A percentile compares a stretch with the other conserved stretches of the same genome.
phyloP scores from a whole-genome alignment of 2,888 invertebrate species.

The Caenorhabditis sp. region DNA sequence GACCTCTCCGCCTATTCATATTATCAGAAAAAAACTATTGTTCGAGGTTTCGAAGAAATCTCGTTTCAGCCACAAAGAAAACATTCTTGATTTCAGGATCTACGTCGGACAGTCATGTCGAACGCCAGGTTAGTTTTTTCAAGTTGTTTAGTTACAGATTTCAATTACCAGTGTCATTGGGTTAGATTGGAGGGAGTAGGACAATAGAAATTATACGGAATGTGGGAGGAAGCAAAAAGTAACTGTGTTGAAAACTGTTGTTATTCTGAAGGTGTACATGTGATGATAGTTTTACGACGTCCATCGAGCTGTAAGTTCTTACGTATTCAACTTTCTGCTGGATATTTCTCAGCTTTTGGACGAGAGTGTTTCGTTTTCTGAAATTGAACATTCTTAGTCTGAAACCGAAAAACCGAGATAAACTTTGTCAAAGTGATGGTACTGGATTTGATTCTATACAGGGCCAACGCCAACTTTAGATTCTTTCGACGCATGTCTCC shows the following conservation, averaged over 20 bases:
- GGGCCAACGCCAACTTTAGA: no score
- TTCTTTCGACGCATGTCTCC: no score
- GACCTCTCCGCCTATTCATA: slow-evolving; percentile 6
- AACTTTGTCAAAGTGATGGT: no score
- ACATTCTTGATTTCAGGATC: slow-evolving; percentile 51
- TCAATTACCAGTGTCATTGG: slow-evolving; percentile 11
- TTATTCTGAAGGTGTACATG: no score
- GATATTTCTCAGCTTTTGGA: no score
- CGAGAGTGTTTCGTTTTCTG: no score
- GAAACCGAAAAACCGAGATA: no score
- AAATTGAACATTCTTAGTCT: no score
- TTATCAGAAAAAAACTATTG: slow-evolving; percentile 16
- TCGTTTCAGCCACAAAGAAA: slow-evolving; percentile 1
- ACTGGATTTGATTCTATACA: no score
- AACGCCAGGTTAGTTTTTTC: slow-evolving; percentile 61
- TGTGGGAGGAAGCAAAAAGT: neutral
- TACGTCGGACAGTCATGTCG: slow-evolving; percentile 65
- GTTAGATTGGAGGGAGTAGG: neutral
- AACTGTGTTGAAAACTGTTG: neutral
- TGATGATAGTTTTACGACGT: no score
- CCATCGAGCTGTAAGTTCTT: no score
- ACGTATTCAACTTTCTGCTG: no score
- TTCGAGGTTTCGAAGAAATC: slow-evolving; percentile 1
- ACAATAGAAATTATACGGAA: slow-evolving; percentile 6
- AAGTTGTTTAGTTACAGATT: neutral